Evolutionary conservation across 92 coral and sea anemone species (phyloP).

Genomic region (Epizoanthus ramosus): DNA sequence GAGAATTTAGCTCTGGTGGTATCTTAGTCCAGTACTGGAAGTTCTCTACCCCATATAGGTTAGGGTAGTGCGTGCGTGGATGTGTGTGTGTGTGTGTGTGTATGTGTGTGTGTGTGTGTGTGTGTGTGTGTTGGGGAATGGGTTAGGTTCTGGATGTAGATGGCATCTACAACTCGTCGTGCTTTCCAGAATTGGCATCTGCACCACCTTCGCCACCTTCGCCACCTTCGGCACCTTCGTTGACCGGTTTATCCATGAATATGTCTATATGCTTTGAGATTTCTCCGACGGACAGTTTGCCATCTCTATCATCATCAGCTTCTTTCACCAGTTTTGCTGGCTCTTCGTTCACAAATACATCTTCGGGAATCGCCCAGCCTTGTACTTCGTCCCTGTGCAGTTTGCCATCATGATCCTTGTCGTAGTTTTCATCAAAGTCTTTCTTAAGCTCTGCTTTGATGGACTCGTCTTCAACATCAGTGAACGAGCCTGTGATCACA

Average conservation of each 20-base stretch:
- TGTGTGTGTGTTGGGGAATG: not conserved
- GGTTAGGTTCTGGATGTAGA: not conserved
- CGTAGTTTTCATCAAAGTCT: conserved; percentile 74
- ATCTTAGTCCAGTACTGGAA: too few species aligned
- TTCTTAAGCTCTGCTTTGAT: conserved; percentile 78
- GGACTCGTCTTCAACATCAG: conserved; percentile 77
- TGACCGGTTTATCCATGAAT: conserved; percentile 69
- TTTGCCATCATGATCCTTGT: conserved; percentile 78
- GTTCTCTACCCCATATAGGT: too few species aligned
- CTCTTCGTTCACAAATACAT: conserved; percentile 78
- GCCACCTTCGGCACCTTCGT: conserved; percentile 15
- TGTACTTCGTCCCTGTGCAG: conserved; percentile 69
- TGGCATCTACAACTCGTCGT: conserved; percentile 24
- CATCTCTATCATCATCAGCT: conserved; percentile 87
- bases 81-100: too few species aligned
- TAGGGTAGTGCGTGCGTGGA: too few species aligned
- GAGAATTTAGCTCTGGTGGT: too few species aligned
- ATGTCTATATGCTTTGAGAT: conserved; percentile 71
- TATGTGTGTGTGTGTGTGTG: not conserved
- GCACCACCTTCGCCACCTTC: not conserved
- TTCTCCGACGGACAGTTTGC: conserved; percentile 80
- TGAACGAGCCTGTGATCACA: conserved; percentile 62
- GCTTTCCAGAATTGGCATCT: conserved; percentile 26
- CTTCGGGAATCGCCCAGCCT: conserved; percentile 88
- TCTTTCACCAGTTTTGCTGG: conserved; percentile 82